Evolutionary conservation across 2,888 invertebrate genomes (phyloP).

Genomic region (Dione juno): DNA sequence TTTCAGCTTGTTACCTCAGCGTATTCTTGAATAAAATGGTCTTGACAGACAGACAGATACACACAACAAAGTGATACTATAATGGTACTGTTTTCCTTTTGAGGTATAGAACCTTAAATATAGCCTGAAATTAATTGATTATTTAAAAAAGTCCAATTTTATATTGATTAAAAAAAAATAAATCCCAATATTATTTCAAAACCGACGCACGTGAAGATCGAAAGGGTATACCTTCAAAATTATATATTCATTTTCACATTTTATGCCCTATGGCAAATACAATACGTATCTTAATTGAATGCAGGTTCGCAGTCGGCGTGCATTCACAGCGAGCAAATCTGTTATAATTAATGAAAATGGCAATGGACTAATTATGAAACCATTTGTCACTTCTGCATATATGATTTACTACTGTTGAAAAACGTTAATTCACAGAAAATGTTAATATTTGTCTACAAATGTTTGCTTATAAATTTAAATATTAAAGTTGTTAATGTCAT

Average conservation of each 20-base stretch:
- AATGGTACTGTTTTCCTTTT: too few relatives aligned
- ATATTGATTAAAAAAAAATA: not conserved
- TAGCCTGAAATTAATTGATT: too few relatives aligned
- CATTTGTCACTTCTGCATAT: constrained; percentile 23
- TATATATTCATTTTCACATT: not conserved
- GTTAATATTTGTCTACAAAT: not conserved
- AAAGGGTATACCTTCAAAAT: not conserved
- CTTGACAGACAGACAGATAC: too few relatives aligned
- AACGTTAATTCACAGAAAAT: constrained; percentile 4
- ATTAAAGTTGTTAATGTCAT: too few relatives aligned
- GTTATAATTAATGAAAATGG: constrained; percentile 33
- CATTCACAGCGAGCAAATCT: constrained; percentile 28
- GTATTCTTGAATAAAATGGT: too few relatives aligned
- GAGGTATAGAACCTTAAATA: too few relatives aligned
- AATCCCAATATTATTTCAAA: not conserved
- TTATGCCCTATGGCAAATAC: not conserved
- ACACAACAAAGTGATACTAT: too few relatives aligned
- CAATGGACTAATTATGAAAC: constrained; percentile 33
- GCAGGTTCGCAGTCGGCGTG: not conserved
- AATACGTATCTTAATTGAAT: not conserved
- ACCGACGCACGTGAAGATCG: not conserved
- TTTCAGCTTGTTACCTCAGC: too few relatives aligned
- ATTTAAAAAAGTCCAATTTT: too few relatives aligned
- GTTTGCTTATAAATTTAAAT: too few relatives aligned
- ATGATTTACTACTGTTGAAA: constrained; percentile 11